Conservation (phyloP, 2,797 vertebrate species). For the Lateolabrax maculatus region DNA sequence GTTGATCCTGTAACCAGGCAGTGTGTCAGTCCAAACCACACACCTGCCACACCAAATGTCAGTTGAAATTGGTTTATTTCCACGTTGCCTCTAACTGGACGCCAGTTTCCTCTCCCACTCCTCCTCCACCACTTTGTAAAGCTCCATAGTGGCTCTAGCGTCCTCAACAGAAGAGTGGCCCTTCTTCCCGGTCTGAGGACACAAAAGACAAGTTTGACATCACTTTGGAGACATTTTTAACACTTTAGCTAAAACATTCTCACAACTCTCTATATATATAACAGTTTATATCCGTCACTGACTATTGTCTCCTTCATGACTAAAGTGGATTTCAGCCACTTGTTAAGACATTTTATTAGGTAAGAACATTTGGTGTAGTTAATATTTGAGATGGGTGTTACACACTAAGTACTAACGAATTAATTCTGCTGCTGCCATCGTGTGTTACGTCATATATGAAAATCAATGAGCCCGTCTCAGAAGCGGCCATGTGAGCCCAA, state of each 20-base stretch:
- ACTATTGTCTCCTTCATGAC: too few relatives aligned
- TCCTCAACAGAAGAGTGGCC: slow-evolving; percentile 97
- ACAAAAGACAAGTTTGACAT: background rate
- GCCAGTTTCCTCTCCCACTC: slow-evolving; percentile 90
- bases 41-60: background rate
- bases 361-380: background rate
- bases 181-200: slow-evolving; percentile 83
- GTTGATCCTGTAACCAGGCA: background rate
- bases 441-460: too few relatives aligned
- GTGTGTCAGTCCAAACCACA: background rate
- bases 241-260: background rate
- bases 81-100: background rate
- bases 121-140: slow-evolving; percentile 91
- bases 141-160: slow-evolving; percentile 92
- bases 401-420: too few relatives aligned
- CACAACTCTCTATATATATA: background rate
- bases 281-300: background rate
- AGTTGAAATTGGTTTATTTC: slow-evolving; percentile 8
- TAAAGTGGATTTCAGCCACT: background rate
- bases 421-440: too few relatives aligned
- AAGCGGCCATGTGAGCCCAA: too few relatives aligned
- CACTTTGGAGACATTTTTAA: background rate
- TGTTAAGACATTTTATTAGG: background rate
- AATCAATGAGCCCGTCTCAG: too few relatives aligned
- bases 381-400: background rate